phyloP scores from a whole-genome alignment of 2,888 invertebrate species.

The Timema cristinae region DNA sequence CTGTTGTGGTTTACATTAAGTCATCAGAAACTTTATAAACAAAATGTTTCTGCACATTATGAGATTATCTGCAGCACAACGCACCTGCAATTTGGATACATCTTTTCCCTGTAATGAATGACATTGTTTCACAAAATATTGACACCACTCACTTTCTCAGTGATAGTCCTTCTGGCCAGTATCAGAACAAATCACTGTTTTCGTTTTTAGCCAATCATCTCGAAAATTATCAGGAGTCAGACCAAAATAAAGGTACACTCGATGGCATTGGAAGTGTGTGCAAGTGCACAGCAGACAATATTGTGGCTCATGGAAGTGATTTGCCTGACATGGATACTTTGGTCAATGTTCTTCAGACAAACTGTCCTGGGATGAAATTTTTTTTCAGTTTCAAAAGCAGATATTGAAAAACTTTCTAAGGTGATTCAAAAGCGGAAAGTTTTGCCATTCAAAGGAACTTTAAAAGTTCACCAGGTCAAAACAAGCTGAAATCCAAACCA shows the following conservation, averaged over 20 bases:
- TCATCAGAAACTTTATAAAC: neutral
- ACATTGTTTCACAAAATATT: neutral
- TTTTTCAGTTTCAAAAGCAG: neutral
- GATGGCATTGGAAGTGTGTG: constrained; percentile 4
- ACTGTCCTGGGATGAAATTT: neutral
- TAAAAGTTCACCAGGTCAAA: constrained; percentile 2
- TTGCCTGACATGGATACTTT: neutral
- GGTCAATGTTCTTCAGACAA: neutral
- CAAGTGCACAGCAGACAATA: neutral
- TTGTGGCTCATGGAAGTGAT: neutral
- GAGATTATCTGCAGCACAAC: neutral
- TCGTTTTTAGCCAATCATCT: constrained; percentile 2
- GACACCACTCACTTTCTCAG: constrained; percentile 5
- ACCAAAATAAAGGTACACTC: neutral
- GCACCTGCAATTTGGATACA: constrained; percentile 9
- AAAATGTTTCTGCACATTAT: constrained; percentile 9
- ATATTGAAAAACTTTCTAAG: neutral
- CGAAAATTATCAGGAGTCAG: neutral
- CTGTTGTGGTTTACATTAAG: neutral
- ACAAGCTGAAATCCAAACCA: neutral
- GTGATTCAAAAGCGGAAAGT: constrained; percentile 1
- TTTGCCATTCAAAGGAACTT: neutral
- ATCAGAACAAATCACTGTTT: constrained; percentile 7
- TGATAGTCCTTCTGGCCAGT: constrained; percentile 6
- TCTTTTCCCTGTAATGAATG: constrained; percentile 4